These are phyloP conservation scores for Timandra comae DNA, from an alignment of 2,888 invertebrate species.

Conservation along the genomic window DNA sequence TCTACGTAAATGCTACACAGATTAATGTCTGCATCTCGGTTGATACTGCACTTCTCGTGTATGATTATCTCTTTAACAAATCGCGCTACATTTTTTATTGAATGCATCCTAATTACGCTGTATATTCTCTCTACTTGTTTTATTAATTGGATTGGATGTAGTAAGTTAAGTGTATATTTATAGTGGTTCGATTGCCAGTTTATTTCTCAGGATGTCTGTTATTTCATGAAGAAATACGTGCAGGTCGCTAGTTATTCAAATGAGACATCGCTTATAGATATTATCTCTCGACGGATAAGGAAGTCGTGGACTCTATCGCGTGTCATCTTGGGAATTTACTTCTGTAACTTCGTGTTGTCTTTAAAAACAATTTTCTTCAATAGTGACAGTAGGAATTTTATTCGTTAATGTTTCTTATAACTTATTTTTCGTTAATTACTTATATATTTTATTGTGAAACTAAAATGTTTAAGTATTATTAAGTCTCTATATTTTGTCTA, in stretches of 20 bases:
- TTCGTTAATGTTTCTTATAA: too few relatives aligned
- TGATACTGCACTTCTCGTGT: constrained; percentile 29
- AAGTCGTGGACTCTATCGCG: constrained; percentile 54
- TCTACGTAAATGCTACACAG: constrained; percentile 68
- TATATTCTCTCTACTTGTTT: constrained; percentile 1
- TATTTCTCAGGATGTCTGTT: constrained; percentile 44
- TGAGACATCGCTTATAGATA: constrained; percentile 55
- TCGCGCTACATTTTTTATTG: constrained; percentile 3
- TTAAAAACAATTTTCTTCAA: too few relatives aligned
- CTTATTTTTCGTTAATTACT: too few relatives aligned
- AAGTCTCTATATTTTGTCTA: too few relatives aligned
- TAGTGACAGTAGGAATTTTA: too few relatives aligned
- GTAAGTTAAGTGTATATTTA: too few relatives aligned
- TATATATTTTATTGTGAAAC: too few relatives aligned
- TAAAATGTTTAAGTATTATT: too few relatives aligned
- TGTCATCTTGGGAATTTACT: constrained; percentile 18
- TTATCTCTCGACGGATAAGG: constrained; percentile 66
- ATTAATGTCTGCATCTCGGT: constrained; percentile 61
- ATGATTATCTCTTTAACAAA: constrained; percentile 12
- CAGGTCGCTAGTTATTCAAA: constrained; percentile 61
- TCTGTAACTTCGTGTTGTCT: constrained; percentile 37
- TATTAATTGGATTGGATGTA: constrained; percentile 13
- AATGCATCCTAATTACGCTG: constrained; percentile 7
- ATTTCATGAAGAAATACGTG: constrained; percentile 42
- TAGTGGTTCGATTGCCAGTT: constrained; percentile 1